Conservation (phyloP, 2,113 vertebrate genomes). For the Oreochromis tanganicae region DNA sequence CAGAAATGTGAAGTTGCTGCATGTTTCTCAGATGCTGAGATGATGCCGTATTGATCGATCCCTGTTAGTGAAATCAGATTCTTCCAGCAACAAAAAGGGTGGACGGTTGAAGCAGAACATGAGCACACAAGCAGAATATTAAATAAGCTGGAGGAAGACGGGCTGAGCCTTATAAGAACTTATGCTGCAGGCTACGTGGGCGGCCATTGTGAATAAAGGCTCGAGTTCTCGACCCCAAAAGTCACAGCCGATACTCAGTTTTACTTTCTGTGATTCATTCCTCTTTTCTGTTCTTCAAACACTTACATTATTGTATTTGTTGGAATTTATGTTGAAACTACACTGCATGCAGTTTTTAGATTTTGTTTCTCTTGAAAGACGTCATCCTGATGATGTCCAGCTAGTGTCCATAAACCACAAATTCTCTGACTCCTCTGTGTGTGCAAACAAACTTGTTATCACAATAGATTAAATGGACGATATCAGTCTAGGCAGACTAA, state of each 20-base stretch:
- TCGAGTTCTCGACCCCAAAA: neutral
- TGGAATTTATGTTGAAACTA: neutral
- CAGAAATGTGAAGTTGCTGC: neutral
- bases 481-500: neutral
- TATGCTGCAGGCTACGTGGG: neutral
- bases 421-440: neutral
- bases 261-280: neutral
- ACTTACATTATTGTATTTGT: neutral
- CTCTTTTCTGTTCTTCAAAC: slow-evolving; percentile 4
- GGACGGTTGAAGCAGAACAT: neutral
- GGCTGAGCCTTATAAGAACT: neutral
- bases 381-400: neutral
- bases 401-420: neutral
- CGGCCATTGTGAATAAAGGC: neutral
- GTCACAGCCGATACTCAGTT: neutral
- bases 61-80: neutral
- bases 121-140: neutral
- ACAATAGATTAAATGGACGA: neutral
- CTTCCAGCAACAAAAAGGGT: neutral
- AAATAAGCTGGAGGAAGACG: neutral
- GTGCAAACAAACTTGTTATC: neutral
- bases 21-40: neutral
- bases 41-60: neutral
- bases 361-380: neutral
- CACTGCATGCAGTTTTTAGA: neutral